Evolutionary conservation across 2,113 vertebrate genomes (phyloP).

Genomic region (Lamprologus speciosus): DNA sequence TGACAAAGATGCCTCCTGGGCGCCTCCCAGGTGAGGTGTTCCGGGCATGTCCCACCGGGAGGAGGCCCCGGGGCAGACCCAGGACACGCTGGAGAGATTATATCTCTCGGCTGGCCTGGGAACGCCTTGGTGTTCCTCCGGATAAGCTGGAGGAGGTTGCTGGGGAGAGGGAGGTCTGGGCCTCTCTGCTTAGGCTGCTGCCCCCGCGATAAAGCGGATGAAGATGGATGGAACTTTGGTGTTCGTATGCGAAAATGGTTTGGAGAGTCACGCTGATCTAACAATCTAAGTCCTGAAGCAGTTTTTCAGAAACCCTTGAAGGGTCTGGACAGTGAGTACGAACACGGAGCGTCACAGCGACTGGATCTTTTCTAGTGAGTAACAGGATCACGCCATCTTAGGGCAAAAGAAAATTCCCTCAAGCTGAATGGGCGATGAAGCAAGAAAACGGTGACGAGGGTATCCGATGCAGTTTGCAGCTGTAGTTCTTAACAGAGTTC

Average conservation of each 20-base stretch:
- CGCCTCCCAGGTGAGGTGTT: accelerated
- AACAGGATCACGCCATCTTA: accelerated
- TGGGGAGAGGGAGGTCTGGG: too few species aligned
- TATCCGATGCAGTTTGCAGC: not conserved
- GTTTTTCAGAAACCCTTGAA: not conserved
- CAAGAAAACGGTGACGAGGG: not conserved
- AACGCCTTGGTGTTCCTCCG: accelerated
- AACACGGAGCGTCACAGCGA: not conserved
- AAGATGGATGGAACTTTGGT: not conserved
- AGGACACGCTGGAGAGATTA: too few species aligned
- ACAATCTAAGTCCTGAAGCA: not conserved
- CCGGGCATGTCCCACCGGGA: accelerated
- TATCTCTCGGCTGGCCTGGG: too few species aligned
- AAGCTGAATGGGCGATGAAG: accelerated
- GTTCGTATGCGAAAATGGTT: accelerated
- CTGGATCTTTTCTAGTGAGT: not conserved
- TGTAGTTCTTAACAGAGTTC: not conserved
- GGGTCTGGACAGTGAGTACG: not conserved
- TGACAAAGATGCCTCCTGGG: accelerated
- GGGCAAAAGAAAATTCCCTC: not conserved
- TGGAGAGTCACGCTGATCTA: not conserved
- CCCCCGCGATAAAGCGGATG: too few species aligned
- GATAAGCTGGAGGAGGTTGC: too few species aligned
- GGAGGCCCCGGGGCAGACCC: too few species aligned
- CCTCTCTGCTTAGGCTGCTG: accelerated